Conservation (phyloP, 2,888 invertebrate species). For the Philereme vetulata region DNA sequence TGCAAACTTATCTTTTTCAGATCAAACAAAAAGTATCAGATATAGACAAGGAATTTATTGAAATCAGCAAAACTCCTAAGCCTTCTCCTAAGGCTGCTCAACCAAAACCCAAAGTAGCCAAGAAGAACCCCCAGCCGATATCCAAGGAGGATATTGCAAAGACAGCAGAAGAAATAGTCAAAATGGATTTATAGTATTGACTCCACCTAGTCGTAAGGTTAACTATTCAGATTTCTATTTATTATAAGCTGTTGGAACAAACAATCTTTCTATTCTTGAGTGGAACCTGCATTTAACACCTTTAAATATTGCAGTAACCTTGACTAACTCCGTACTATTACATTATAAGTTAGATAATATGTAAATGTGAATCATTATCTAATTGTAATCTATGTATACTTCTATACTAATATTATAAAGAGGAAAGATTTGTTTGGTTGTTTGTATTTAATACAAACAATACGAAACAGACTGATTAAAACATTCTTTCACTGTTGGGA, state of each 20-base stretch:
- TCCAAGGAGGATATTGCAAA: constrained; percentile 67
- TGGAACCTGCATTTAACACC: too few relatives aligned
- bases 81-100: constrained; percentile 31
- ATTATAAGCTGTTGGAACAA: constrained; percentile 24
- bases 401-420: too few relatives aligned
- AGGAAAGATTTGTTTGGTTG: too few relatives aligned
- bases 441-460: too few relatives aligned
- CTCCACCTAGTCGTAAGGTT: constrained; percentile 29
- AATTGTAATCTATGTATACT: too few relatives aligned
- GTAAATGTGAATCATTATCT: too few relatives aligned
- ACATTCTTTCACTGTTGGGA: too few relatives aligned
- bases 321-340: too few relatives aligned
- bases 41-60: constrained; percentile 71
- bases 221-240: constrained; percentile 12
- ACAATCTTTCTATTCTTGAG: not conserved
- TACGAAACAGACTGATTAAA: too few relatives aligned
- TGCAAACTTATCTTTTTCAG: constrained; percentile 45
- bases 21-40: constrained; percentile 74
- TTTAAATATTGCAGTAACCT: too few relatives aligned
- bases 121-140: constrained; percentile 54
- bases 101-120: constrained; percentile 40
- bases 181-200: constrained; percentile 68
- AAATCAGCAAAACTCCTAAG: constrained; percentile 62
- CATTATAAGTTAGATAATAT: too few relatives aligned
- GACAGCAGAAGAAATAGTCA: constrained; percentile 62